Evolutionary conservation across 2,113 vertebrate genomes (phyloP).

Genomic region (Gavialis gangeticus): DNA sequence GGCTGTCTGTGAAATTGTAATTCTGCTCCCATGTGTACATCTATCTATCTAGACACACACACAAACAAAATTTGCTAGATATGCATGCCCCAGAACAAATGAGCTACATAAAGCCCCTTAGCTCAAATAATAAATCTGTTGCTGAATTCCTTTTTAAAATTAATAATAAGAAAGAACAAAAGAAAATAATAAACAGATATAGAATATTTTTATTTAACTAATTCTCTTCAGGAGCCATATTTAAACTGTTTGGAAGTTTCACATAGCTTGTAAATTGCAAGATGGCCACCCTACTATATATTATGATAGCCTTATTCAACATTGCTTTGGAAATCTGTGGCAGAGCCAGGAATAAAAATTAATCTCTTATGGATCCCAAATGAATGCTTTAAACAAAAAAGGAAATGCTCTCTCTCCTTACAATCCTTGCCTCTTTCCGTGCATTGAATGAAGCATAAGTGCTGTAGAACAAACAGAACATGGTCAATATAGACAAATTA

Average conservation of each 20-base stretch:
- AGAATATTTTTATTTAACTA: no score
- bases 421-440: not conserved
- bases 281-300: not conserved
- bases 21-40: not conserved
- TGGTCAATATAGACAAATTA: not conserved
- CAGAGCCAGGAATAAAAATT: not conserved
- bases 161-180: no score
- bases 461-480: not conserved
- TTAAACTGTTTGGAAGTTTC: no score
- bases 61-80: no score
- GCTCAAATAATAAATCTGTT: no score
- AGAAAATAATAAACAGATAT: no score
- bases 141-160: no score
- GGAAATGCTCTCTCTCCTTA: not conserved
- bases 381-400: not conserved
- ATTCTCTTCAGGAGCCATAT: no score
- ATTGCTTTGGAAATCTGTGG: not conserved
- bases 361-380: not conserved
- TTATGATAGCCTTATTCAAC: not conserved
- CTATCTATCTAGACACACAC: no score
- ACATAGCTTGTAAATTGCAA: no score
- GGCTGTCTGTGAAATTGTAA: not conserved
- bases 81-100: no score
- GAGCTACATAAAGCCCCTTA: no score
- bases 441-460: not conserved